These are phyloP conservation scores for Drosophila robusta DNA, from an alignment of 2,888 invertebrate species.

Conservation along the genomic window DNA sequence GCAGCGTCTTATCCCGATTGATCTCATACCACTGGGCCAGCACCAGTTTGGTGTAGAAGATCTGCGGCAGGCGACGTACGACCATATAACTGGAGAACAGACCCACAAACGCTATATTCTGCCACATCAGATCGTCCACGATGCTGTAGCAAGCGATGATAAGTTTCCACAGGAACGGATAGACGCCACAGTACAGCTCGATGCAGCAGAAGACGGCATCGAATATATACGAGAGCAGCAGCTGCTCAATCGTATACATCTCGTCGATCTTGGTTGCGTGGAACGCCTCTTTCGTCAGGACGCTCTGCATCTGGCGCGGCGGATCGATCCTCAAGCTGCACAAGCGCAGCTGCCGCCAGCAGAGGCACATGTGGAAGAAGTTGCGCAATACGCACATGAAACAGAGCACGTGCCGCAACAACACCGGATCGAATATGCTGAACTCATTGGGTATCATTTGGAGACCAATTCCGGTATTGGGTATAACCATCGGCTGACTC, in stretches of 20 bases:
- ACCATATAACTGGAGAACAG: slow-evolving; percentile 53
- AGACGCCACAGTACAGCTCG: slow-evolving; percentile 44
- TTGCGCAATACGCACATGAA: slow-evolving; percentile 32
- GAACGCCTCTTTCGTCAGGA: slow-evolving; percentile 29
- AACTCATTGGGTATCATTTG: slow-evolving; percentile 15
- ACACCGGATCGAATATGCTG: slow-evolving; percentile 41
- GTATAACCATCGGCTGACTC: slow-evolving; percentile 23
- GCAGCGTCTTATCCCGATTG: slow-evolving; percentile 18
- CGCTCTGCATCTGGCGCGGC: slow-evolving; percentile 2
- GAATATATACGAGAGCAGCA: slow-evolving; percentile 18
- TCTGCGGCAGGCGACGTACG: slow-evolving; percentile 43
- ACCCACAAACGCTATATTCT: slow-evolving; percentile 48
- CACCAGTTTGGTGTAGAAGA: slow-evolving; percentile 47
- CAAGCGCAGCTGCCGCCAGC: slow-evolving; percentile 48
- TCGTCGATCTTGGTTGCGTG: slow-evolving; percentile 29
- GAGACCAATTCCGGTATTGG: slow-evolving; percentile 8
- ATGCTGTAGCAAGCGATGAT: slow-evolving; percentile 34
- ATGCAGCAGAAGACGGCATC: slow-evolving; percentile 54
- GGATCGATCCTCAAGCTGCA: neutral
- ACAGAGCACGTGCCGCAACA: slow-evolving; percentile 56
- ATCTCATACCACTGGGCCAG: slow-evolving; percentile 40
- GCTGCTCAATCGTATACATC: slow-evolving; percentile 27
- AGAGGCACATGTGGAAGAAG: slow-evolving; percentile 42
- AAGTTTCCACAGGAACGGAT: slow-evolving; percentile 40
- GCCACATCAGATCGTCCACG: slow-evolving; percentile 47